Evolutionary conservation across 2,888 invertebrate genomes (phyloP), one percentile per base, ranked within the genome.

Genomic region (Plagodis pulveraria): DNA sequence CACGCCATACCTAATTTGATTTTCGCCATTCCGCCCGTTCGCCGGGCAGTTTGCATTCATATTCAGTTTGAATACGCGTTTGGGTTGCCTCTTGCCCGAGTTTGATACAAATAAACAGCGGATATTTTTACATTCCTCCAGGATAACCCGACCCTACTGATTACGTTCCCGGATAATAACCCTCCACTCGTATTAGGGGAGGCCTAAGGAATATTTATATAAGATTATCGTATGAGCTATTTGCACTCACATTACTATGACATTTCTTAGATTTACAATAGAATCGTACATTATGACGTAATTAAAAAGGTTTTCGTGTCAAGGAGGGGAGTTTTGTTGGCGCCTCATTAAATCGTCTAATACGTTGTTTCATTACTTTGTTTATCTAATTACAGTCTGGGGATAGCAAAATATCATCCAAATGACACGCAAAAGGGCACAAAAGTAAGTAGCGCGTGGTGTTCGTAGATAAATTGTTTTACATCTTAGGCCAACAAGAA

Each of bases 1-100:
- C 89, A 86, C 90, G 89, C 91, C 84, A 89, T 91, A 91, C 92
- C 92, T 92, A 92, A 92, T 92, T 92, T 92, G 92, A 91, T 92
- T 92, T 91, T 90, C 88, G 88, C 92, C 90, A 89, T 92, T 91
- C 73, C 85, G 84, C 83, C 86, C 87, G 84, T 91, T 91, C 86
- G 87, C 81, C 77, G 77, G 88, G 91, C 91, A 90, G 90, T 92
- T 92, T 92, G 90, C 90, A 92, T 92, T 92, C 91, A 91, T 92
- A 92, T 92, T 91, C 89, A 85, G 89, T 87, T 87, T 87, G 91
- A 87, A 91, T 91, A 91, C 89, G 86, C 91, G 83, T 89, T 88
- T 81, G 91, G 91, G 90, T 87, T 87, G 88, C 89, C 85, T 89
- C 84, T 85, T 84, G 81, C 84, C 84, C 82, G 78, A 86, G 86